Evolutionary conservation across 2,888 invertebrate genomes (phyloP).

Genomic region (Ectemnius cavifrons): DNA sequence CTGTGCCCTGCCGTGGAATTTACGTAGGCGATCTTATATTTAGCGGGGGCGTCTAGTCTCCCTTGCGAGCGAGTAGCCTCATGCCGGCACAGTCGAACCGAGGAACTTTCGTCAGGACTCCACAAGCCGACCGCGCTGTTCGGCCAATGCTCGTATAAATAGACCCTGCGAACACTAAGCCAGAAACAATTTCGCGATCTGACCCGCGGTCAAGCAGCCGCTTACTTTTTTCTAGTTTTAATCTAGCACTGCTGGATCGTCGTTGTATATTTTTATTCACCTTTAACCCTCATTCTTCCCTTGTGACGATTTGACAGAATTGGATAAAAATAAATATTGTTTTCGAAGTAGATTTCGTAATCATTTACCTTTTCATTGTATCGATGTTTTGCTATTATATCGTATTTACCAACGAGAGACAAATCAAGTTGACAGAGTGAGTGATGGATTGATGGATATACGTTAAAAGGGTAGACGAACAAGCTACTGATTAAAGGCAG

Average conservation of each 20-base stretch:
- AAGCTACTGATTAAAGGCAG: too few relatives aligned
- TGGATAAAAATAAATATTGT: too few relatives aligned
- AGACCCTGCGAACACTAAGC: slow-evolving; percentile 34
- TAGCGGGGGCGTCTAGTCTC: slow-evolving; percentile 59
- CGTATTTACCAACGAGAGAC: too few relatives aligned
- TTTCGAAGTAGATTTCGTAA: too few relatives aligned
- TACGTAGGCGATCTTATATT: slow-evolving; percentile 61
- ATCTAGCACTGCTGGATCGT: neutral
- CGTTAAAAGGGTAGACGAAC: too few relatives aligned
- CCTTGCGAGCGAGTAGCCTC: slow-evolving; percentile 41
- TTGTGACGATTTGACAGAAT: too few relatives aligned
- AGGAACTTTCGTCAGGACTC: slow-evolving; percentile 51
- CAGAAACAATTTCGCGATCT: slow-evolving; percentile 34
- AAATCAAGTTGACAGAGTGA: too few relatives aligned
- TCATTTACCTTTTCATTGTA: too few relatives aligned
- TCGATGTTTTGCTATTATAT: too few relatives aligned
- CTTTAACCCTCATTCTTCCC: too few relatives aligned
- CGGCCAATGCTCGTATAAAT: slow-evolving; percentile 41
- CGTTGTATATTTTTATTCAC: too few relatives aligned
- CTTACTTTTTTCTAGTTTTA: neutral
- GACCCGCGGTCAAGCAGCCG: neutral
- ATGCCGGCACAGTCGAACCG: slow-evolving; percentile 38
- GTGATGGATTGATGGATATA: too few relatives aligned
- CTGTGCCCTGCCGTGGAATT: slow-evolving; percentile 54
- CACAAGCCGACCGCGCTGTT: slow-evolving; percentile 9